Conservation (phyloP, 2,113 vertebrate genomes). For the Myotis davidii region DNA sequence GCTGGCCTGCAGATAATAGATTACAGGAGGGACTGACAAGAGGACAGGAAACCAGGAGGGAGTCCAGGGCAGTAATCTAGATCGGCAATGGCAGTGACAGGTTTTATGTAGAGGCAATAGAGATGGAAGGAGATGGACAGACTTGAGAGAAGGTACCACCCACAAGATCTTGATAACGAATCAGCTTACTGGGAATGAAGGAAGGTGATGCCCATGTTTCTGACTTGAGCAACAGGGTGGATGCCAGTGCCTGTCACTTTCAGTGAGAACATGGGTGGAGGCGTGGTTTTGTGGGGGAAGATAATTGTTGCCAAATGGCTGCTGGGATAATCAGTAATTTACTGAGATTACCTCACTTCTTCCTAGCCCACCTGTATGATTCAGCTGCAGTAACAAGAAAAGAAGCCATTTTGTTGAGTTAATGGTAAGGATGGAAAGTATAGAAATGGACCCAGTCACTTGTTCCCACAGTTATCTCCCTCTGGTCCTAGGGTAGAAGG, state of each 20-base stretch:
- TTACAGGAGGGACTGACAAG: neutral
- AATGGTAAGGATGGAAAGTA: slow-evolving; percentile 18
- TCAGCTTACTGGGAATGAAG: neutral
- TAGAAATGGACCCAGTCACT: slow-evolving; percentile 45
- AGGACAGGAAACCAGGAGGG: neutral
- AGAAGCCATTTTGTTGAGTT: neutral
- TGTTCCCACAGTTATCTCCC: slow-evolving; percentile 33
- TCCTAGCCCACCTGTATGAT: slow-evolving; percentile 70
- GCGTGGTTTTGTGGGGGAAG: slow-evolving; percentile 68
- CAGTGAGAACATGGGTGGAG: slow-evolving; percentile 51
- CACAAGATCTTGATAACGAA: neutral
- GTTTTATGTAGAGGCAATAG: neutral
- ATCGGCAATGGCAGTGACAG: neutral
- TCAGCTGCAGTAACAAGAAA: slow-evolving; percentile 63
- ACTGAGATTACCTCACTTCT: slow-evolving; percentile 61
- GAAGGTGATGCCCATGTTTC: neutral
- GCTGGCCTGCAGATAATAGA: neutral
- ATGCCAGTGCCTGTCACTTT: neutral
- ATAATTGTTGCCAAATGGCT: slow-evolving; percentile 67
- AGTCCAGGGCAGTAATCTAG: neutral
- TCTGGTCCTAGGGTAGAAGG: neutral
- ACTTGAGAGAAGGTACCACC: neutral
- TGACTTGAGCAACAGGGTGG: slow-evolving; percentile 48
- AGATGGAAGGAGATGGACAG: neutral
- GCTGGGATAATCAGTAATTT: slow-evolving; percentile 66